A percentile compares a stretch with the other conserved stretches of the same genome.
Conservation (phyloP, 2,797 vertebrate species). For the Chelonia mydas region DNA sequence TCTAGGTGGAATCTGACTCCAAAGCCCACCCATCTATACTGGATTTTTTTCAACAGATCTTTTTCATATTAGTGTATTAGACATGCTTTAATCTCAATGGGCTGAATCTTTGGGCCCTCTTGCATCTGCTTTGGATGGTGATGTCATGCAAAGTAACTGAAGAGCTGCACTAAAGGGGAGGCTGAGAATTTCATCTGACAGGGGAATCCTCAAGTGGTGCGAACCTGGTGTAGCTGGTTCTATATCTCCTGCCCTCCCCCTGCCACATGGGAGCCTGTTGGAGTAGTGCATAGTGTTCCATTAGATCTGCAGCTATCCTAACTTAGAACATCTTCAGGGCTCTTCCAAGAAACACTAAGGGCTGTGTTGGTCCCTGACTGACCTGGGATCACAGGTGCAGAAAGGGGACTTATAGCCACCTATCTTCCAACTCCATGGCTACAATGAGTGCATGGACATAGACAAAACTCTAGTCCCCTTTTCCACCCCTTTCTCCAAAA, state of each 20-base stretch:
- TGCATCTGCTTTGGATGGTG: constrained; percentile 41
- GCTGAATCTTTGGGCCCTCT: constrained; percentile 51
- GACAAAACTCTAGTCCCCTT: no score
- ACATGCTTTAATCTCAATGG: constrained; percentile 46
- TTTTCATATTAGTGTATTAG: constrained; percentile 65
- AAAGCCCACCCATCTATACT: constrained; percentile 38
- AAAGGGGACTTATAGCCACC: background rate
- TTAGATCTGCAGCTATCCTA: background rate
- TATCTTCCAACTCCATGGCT: no score
- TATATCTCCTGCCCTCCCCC: background rate
- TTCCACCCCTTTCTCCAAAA: no score
- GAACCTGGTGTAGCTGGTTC: no score
- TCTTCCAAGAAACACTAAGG: background rate
- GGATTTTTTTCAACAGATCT: constrained; percentile 61
- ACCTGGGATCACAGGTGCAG: accelerated
- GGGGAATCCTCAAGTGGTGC: background rate
- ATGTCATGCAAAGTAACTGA: constrained; percentile 29
- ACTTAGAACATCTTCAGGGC: background rate
- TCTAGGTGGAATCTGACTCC: constrained; percentile 45
- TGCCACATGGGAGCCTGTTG: accelerated
- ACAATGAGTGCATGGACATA: no score
- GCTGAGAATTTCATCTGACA: background rate
- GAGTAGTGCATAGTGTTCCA: background rate
- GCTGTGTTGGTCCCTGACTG: background rate
- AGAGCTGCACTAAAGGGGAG: background rate